phyloP scores from a whole-genome alignment of 53 echinoderm and acorn worm species.

The Holothuria leucospilota region DNA sequence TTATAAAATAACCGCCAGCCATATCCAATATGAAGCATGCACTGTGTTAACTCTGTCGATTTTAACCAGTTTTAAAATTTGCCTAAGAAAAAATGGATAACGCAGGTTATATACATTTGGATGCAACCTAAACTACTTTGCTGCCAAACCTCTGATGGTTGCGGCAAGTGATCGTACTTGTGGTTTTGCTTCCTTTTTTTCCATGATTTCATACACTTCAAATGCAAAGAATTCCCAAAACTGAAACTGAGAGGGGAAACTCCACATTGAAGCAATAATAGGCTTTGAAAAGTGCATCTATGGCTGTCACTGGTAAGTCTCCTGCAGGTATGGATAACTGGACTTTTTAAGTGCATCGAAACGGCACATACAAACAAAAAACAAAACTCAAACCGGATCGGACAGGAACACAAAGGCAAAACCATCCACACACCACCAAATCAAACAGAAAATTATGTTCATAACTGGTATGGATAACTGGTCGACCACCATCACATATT shows the following conservation, averaged over 20 bases:
- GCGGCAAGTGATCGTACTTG: slow-evolving; percentile 21
- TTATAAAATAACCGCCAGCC: no score
- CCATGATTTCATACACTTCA: slow-evolving; percentile 3
- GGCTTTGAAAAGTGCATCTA: slow-evolving; percentile 1
- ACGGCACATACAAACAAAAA: no score
- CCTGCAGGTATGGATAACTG: slow-evolving; percentile 12
- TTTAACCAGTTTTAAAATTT: no score
- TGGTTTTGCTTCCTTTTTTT: slow-evolving; percentile 9
- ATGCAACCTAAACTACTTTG: not conserved
- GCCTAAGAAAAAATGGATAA: not conserved
- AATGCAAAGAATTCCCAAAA: slow-evolving; percentile 26
- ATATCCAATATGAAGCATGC: no score
- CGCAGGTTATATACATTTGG: not conserved
- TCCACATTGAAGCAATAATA: slow-evolving; percentile 37
- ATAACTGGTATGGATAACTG: not conserved
- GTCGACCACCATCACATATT: not conserved
- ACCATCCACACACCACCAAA: no score
- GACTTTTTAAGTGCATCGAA: no score
- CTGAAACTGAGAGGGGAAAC: not conserved
- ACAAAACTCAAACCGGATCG: no score
- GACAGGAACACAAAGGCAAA: no score
- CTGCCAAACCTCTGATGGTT: slow-evolving; percentile 14
- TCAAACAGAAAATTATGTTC: no score
- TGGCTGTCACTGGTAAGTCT: not conserved
- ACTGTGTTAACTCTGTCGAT: no score